Base-by-base conservation (phyloP, 2,888 invertebrate species). In the Cerceris ruficornis region DNA sequence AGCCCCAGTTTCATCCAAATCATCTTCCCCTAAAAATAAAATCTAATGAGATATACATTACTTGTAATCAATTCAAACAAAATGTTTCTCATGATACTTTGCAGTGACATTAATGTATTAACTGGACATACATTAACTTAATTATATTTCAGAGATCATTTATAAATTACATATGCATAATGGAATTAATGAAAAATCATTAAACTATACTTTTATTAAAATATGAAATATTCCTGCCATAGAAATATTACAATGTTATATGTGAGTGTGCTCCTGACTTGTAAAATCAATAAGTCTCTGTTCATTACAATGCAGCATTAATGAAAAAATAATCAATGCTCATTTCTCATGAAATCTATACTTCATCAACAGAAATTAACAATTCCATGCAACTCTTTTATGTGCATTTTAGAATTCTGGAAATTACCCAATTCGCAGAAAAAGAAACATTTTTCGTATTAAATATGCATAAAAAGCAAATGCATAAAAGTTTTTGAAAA, bases 1-100 rank as follows among this genome's bases (percentile, higher is more conserved):
- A 15, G 88, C 90, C 89, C 94, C 94, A 87, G 94, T 94, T 92
- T 96, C 96, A 83, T 96, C 96, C 82, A 95, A 94, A 87, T 96
- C 96, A 91, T 96, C 96, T 91, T 95, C 96, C 65, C 93, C 94
- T 94, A 84, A 81, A 91, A 88, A 43, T 55, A 2, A 57, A 61
- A 49, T 28, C 14, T 52, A 0, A 43, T 42, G 14, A 11, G n/a
- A 64, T 17, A 9, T 13, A 61, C n/a, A 59, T 42, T 49, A 60
- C 7, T 9, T 69, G 2, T 57, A 2, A 13, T 42, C 49, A 72
- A 39, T 59, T 39, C 55, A 6, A 49, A n/a, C 50, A 11, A 28
- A 4, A 8, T 9, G 7, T 67, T 6, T 8, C 9, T 11, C 46
- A 46, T 46, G 46, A 43, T 60, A 43, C 17, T 60, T 7, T 28